Conservation (phyloP, 2,888 invertebrate species). For the Nudaria mundana region DNA sequence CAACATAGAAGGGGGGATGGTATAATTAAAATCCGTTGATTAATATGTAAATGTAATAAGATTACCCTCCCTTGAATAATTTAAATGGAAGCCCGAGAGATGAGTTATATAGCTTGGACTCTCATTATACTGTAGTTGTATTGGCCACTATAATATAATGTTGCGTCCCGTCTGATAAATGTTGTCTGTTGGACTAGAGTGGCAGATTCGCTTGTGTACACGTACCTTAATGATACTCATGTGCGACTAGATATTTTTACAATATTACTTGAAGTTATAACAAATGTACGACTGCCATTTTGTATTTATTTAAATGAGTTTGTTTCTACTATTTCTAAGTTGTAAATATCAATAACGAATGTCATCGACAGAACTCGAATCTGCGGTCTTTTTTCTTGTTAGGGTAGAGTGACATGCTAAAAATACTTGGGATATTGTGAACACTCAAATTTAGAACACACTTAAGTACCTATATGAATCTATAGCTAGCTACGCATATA, state of each 20-base stretch:
- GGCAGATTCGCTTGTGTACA: slow-evolving; percentile 22
- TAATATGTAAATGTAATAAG: slow-evolving; percentile 99
- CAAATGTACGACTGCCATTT: too few relatives aligned
- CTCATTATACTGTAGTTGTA: slow-evolving; percentile 66
- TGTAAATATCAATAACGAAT: too few relatives aligned
- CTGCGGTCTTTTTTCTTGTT: too few relatives aligned
- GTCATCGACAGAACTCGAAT: too few relatives aligned
- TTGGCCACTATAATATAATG: slow-evolving; percentile 58
- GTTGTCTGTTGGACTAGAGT: slow-evolving; percentile 29
- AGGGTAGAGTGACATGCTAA: too few relatives aligned
- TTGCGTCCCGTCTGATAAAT: slow-evolving; percentile 59
- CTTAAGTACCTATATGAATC: background rate
- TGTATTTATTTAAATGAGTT: too few relatives aligned
- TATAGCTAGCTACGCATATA: slow-evolving; percentile 21
- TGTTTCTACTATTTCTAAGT: too few relatives aligned
- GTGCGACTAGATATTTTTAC: too few relatives aligned
- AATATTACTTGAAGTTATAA: too few relatives aligned
- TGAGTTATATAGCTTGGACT: slow-evolving; percentile 72
- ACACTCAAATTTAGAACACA: too few relatives aligned
- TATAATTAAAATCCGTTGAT: slow-evolving; percentile 99
- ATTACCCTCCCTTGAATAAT: slow-evolving; percentile 96
- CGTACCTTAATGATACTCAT: too few relatives aligned
- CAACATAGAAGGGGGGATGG: slow-evolving; percentile 82
- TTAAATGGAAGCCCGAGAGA: slow-evolving; percentile 71
- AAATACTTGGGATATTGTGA: too few relatives aligned